Base-by-base conservation (phyloP, 1,140 invertebrate species). In the Leguminivora glycinivorella region DNA sequence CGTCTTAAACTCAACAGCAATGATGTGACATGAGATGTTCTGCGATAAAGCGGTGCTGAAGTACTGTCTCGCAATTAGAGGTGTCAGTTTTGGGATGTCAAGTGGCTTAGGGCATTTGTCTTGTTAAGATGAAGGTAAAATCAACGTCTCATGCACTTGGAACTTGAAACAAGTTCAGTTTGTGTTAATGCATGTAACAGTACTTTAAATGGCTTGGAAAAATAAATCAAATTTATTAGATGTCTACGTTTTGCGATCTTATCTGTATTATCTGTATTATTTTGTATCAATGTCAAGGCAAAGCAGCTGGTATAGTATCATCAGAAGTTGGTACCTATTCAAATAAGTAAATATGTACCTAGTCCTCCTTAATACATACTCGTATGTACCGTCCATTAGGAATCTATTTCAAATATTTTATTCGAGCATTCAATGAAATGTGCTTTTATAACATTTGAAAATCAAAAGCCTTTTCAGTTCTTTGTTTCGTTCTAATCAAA, bases 401-500 rank as follows among this genome's bases (percentile, higher is more conserved):
- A n/a, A n/a, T 12, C 34, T 38, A 38, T 4, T 38, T 12, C 2
- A 14, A 38, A 38, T 38, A 38, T 38, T 38, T 38, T 12, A 38
- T 38, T 43, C 0, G 14, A 43, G 6, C n/a, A n/a, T 43, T 3
- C 14, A 14, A 43, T n/a, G n/a, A 17, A n/a, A 5, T 17, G n/a
- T 43, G 2, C n/a, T n/a, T 2, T 22, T 10, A 22, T 7, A 22
- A 5, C 47, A 2, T 52, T 52, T 22, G 47, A 52, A 52, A 52
- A 52, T 7, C 19, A n/a, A 52, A 52, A 43, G 17, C 14, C 47
- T 9, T 52, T 52, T 9, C 17, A 52, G 19, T 6, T 52, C 47
- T 52, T 52, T 52, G 47, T 52, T 52, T 52, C 47, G 26, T 63
- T 31, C 58, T 63, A 63, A 63, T 63, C 58, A 63, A 60, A 60